Evolutionary conservation across 1,140 invertebrate genomes (phyloP), one percentile per base, ranked within the genome.

Genomic region (Lepidurus packardi): DNA sequence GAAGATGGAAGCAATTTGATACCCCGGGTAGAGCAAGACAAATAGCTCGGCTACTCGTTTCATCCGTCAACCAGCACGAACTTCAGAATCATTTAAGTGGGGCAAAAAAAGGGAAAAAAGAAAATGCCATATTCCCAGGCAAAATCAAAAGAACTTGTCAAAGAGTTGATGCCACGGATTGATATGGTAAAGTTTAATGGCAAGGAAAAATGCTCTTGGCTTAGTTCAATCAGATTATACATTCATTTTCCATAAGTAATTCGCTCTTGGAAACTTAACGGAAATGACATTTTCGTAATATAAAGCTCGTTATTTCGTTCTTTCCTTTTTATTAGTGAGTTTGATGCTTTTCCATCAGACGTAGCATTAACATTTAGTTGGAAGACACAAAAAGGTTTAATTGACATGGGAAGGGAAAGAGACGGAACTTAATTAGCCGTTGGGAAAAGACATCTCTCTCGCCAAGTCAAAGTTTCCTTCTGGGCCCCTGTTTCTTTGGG

Each of bases 1-100:
- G 53, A 65, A n/a, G 53, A 65, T 21, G 53, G 53, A 65, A 65
- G 53, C 53, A 65, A 65, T 65, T 65, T 65, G 53, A 13, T 65
- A 65, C 21, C 53, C 21, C 53, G n/a, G 53, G n/a, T 65, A 65
- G 53, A 21, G n/a, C 53, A 65, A 65, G 53, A 65, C 53, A 65
- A 65, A 65, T 65, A 65, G 13, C 53, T 65, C 21, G 53, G 53
- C 53, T 65, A 65, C 53, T 65, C 21, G 16, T 65, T 65, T 21
- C 53, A 65, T 65, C 53, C 53, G 21, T 65, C 53, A 65, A 65
- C 53, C 53, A 65, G 53, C 53, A 16, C 6, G 53, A 65, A 21
- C 47, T 65, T 65, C 47, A 13, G 21, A 65, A 65, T 21, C 53
- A 13, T 16, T 65, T 7, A 65, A 16, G 34, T 34, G 3, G 53